Evolutionary conservation across 2,113 vertebrate species (phyloP).

Genomic region (Morone saxatilis): DNA sequence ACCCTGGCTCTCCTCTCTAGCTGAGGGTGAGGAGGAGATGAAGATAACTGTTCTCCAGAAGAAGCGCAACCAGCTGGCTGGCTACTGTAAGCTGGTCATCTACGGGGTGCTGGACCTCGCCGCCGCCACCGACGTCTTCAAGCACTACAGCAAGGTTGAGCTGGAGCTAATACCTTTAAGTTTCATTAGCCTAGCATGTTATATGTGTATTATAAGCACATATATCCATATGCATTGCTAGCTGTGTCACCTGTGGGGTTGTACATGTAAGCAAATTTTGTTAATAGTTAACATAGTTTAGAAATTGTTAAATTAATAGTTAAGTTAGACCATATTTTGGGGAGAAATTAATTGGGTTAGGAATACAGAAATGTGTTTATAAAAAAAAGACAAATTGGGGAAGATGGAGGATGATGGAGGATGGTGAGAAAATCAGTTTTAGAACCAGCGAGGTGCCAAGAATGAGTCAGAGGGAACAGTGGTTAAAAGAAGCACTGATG

Average conservation of each 20-base stretch:
- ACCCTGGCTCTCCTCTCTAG: background rate
- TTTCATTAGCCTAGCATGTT: background rate
- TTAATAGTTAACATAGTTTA: background rate
- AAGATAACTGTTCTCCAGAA: conserved; percentile 84
- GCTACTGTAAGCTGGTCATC: conserved; percentile 91
- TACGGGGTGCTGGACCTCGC: conserved; percentile 88
- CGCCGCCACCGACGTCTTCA: conserved; percentile 88
- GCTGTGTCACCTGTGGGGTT: background rate
- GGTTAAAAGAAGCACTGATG: conserved; percentile 48
- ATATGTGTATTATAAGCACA: background rate
- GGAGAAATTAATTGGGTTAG: conserved; percentile 18
- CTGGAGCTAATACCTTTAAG: background rate
- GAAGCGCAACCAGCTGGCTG: conserved; percentile 88
- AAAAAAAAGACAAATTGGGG: conserved; percentile 5
- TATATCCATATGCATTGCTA: background rate
- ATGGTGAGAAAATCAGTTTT: conserved; percentile 59
- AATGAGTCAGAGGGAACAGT: conserved; percentile 58
- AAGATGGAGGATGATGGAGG: conserved; percentile 61
- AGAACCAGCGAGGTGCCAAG: conserved; percentile 39
- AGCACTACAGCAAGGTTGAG: conserved; percentile 90
- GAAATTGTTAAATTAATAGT: background rate
- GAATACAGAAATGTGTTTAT: conserved; percentile 10
- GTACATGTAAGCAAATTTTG: background rate
- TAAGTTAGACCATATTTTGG: background rate
- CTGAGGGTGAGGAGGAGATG: conserved; percentile 53